These are phyloP conservation scores for Bruchidius siliquastri DNA, from an alignment of 2,888 invertebrate genomes.

Conservation along the genomic window DNA sequence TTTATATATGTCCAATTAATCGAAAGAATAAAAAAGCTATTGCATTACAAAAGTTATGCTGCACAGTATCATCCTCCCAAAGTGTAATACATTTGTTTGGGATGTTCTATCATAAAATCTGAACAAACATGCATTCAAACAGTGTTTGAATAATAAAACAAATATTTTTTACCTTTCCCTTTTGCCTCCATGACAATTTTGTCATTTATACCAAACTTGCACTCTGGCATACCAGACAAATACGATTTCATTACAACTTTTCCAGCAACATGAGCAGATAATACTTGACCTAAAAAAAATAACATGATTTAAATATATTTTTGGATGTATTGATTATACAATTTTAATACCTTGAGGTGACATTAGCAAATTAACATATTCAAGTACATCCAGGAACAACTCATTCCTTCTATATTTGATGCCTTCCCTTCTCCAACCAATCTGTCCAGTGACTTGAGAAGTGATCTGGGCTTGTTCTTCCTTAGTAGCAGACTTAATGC, in stretches of 20 bases:
- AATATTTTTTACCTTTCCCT: conserved; percentile 60
- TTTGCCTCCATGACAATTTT: conserved; percentile 98
- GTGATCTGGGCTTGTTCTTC: conserved; percentile 99
- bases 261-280: conserved; percentile 98
- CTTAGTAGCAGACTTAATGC: conserved; percentile 96
- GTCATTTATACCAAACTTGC: conserved; percentile 99
- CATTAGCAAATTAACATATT: conserved; percentile 98
- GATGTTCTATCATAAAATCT: no score
- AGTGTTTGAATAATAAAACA: no score
- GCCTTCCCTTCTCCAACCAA: conserved; percentile 98
- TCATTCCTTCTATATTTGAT: conserved; percentile 99
- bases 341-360: conserved; percentile 82
- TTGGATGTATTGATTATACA: no score
- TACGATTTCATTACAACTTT: conserved; percentile 99
- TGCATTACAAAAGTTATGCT: no score
- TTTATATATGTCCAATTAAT: no score
- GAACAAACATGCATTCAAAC: no score
- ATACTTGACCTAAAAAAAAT: conserved; percentile 75
- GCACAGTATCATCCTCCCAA: no score
- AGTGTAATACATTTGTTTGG: no score
- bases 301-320: no score
- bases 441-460: conserved; percentile 93
- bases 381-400: conserved; percentile 95
- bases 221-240: conserved; percentile 99
- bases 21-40: no score